A percentile compares a stretch with the other conserved stretches of the same genome.
These are phyloP conservation scores for Apolygus lucorum DNA, from an alignment of 1,140 invertebrate genomes.

Conservation along the genomic window DNA sequence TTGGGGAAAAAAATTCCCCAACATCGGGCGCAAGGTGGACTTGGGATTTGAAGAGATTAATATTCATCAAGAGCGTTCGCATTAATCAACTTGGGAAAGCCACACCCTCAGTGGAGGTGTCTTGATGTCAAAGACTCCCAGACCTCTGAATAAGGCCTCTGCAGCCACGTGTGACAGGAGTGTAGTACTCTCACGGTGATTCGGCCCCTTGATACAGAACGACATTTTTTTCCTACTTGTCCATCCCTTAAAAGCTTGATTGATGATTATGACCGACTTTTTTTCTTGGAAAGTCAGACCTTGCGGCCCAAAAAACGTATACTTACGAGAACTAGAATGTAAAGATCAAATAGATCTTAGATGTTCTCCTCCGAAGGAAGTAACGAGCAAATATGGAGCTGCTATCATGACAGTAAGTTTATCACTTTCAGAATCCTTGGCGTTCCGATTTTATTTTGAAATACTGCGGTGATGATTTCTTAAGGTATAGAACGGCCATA, in stretches of 20 bases:
- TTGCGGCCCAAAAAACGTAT: too few species aligned
- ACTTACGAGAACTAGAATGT: too few species aligned
- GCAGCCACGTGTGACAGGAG: neutral
- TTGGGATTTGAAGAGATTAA: conserved; percentile 6
- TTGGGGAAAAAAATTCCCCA: conserved; percentile 1
- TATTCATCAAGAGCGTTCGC: conserved; percentile 1
- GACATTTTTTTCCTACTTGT: neutral
- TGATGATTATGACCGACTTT: neutral
- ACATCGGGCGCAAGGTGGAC: conserved; percentile 10
- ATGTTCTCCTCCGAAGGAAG: too few species aligned
- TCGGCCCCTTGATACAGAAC: neutral
- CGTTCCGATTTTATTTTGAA: too few species aligned
- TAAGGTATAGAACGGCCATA: too few species aligned
- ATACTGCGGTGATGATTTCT: too few species aligned
- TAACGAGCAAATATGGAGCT: too few species aligned
- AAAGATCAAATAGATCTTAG: too few species aligned
- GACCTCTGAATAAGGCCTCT: neutral
- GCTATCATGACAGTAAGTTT: too few species aligned
- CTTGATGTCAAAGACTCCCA: neutral
- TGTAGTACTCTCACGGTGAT: neutral
- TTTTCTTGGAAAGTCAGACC: too few species aligned
- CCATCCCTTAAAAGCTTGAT: neutral
- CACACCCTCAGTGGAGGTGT: neutral
- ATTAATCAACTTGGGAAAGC: conserved; percentile 14
- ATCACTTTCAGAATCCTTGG: too few species aligned